Conservation (phyloP, 2,113 vertebrate species). For the Caretta caretta region DNA sequence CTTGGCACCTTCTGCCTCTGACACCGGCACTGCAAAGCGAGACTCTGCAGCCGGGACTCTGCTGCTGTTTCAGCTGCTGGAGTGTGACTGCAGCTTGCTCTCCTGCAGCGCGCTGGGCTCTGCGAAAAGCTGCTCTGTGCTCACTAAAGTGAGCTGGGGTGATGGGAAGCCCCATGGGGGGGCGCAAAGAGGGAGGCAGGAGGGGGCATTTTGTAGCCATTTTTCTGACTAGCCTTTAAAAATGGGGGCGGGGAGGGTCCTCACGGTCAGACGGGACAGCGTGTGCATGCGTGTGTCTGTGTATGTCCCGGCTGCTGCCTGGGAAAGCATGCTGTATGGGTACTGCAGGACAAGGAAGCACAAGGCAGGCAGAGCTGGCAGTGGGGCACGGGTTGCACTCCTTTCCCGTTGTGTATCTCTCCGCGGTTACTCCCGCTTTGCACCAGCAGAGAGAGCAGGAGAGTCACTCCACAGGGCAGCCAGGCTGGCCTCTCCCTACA, state of each 20-base stretch:
- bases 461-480: neutral
- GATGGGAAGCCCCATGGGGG: neutral
- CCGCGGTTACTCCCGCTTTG: neutral
- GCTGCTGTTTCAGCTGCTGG: neutral
- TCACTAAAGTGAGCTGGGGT: neutral
- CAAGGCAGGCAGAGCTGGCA: no score
- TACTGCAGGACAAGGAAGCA: neutral
- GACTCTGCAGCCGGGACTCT: no score
- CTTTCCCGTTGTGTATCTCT: neutral
- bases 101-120: neutral
- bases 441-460: neutral
- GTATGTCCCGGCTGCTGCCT: neutral
- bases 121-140: neutral
- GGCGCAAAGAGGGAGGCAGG: neutral
- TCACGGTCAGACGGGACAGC: no score
- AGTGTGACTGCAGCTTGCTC: neutral
- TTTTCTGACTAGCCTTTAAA: neutral
- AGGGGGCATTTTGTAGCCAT: no score
- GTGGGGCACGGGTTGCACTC: neutral
- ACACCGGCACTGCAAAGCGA: neutral
- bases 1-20: neutral
- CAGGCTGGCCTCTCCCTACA: neutral
- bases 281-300: neutral
- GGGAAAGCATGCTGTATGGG: neutral
- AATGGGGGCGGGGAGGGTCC: neutral